These are phyloP conservation scores for Aurelia coerulea DNA, from an alignment of 30 jellyfish, hydroid and myxozoan genomes.

Conservation along the genomic window DNA sequence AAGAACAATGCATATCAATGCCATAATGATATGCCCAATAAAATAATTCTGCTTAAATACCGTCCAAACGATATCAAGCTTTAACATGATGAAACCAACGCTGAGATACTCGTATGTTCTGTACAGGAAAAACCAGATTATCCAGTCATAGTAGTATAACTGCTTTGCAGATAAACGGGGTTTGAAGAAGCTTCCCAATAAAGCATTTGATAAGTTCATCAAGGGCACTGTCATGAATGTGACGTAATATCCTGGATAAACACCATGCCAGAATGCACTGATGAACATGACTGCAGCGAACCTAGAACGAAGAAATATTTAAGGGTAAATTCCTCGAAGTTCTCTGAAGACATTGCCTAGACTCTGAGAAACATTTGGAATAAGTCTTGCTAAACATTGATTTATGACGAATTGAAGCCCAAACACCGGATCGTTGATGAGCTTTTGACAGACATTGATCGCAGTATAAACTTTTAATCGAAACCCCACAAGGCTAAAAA, in stretches of 20 bases:
- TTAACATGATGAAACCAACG: constrained; percentile 82
- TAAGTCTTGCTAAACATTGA: too few relatives aligned
- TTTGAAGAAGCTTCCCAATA: constrained; percentile 49
- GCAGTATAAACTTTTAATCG: too few relatives aligned
- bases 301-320: constrained; percentile 30
- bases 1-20: constrained; percentile 14
- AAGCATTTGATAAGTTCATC: constrained; percentile 74
- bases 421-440: too few relatives aligned
- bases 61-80: constrained; percentile 70
- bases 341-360: too few relatives aligned
- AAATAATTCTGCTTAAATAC: constrained; percentile 76
- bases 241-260: constrained; percentile 93
- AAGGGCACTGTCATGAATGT: constrained; percentile 95
- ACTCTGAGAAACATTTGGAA: too few relatives aligned
- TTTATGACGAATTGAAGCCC: too few relatives aligned
- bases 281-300: constrained; percentile 81
- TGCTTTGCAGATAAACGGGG: constrained; percentile 28
- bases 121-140: constrained; percentile 75
- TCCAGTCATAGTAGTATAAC: constrained; percentile 73
- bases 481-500: too few relatives aligned
- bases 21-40: constrained; percentile 74
- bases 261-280: constrained; percentile 99
- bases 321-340: too few relatives aligned
- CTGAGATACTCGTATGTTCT: constrained; percentile 80
- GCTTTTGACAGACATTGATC: too few relatives aligned